Conservation (phyloP, 2,797 vertebrate genomes). For the Galago senegalensis region DNA sequence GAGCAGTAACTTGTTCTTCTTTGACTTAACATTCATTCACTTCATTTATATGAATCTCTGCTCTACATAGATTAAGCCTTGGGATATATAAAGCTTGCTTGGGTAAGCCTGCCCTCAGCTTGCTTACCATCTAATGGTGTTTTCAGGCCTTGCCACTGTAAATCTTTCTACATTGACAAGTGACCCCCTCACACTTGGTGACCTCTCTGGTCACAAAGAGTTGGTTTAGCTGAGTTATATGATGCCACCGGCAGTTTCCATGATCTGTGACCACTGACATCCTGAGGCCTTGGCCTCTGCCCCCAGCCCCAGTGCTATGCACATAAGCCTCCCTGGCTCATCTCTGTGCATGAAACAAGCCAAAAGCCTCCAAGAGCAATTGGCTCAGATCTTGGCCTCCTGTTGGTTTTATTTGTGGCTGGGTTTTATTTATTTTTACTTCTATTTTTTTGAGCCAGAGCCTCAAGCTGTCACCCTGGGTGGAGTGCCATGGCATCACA, state of each 20-base stretch:
- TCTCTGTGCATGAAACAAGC: neutral
- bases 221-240: neutral
- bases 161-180: neutral
- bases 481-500: no score
- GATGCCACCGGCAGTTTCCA: neutral
- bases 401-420: conserved; percentile 54
- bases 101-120: no score
- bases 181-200: neutral
- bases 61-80: neutral
- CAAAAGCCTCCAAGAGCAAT: neutral
- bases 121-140: neutral
- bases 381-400: conserved; percentile 14
- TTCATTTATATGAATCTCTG: neutral
- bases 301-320: neutral
- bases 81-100: neutral
- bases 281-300: neutral
- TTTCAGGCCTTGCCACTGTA: neutral
- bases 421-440: neutral
- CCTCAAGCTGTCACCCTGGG: no score
- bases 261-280: neutral
- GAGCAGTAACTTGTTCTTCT: neutral
- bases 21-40: neutral
- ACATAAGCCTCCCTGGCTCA: neutral
- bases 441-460: no score
- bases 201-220: neutral